Evolutionary conservation across 1,140 invertebrate species (phyloP), one percentile per base, ranked within the genome.

Genomic region (Maconellicoccus hirsutus): DNA sequence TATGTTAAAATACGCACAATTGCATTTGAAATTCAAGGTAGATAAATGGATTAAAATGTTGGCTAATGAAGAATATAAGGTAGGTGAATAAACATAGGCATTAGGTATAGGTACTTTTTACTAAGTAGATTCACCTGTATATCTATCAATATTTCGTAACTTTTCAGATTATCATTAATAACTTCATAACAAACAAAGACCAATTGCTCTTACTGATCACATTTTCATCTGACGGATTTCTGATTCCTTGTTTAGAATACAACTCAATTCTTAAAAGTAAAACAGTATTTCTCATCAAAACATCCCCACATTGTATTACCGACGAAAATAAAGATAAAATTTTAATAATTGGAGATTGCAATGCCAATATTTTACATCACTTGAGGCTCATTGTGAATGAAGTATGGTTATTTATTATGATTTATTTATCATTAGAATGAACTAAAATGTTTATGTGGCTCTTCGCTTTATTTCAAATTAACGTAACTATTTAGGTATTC

Each of bases 31-130:
- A 66, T 66, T 66, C 25, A 66, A 66, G 25, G 1, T 22, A 2
- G 61, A 66, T 66, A 66, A 66, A 26, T 66, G 61, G 61, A 23
- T 23, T 12, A 66, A 66, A 66, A 66, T 66, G 61, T 23, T 66
- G 25, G 10, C 61, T 6, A 66, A 66, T 66, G 61, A 66, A 66
- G 25, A 66, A 12, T 19, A 66, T 23, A 66, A 66, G 19, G 61
- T 66, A 66, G n/a, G 2, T 52, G 6, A 8, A 52, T 19, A 52
- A 4, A 8, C 42, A 33, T 6, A 6, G 3, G 3, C 12, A 33
- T 33, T 33, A 33, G 29, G 29, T 33, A 33, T 12, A 6, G 22
- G 22, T 6, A 23, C 22, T 1, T 66, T 66, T 10, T 4, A 25
- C 25, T 14, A n/a, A n/a, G n/a, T n/a, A n/a, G n/a, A n/a, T n/a